Evolutionary conservation across 2,113 vertebrate species (phyloP).

Genomic region (Antechinus flavipes): DNA sequence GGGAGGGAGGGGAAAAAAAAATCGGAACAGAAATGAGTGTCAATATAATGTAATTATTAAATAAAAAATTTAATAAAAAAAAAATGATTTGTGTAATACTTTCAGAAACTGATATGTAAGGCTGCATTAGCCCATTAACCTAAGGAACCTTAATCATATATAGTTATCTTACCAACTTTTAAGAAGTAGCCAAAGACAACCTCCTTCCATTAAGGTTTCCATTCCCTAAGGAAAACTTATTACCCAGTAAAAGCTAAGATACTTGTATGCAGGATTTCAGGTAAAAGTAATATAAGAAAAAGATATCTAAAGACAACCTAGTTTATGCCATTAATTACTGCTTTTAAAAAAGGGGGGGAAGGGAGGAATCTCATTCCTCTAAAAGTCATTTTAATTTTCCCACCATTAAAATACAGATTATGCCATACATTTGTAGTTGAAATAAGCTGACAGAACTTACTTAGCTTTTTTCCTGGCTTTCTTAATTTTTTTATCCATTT

Average conservation of each 20-base stretch:
- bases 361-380: neutral
- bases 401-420: neutral
- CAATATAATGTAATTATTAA: no score
- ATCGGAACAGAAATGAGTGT: no score
- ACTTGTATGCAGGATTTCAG: neutral
- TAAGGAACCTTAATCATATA: neutral
- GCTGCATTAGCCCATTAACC: neutral
- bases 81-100: neutral
- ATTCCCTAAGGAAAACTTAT: neutral
- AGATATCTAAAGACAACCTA: neutral
- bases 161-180: neutral
- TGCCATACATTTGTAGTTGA: slow-evolving; percentile 3
- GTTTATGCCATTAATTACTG: neutral
- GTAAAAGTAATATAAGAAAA: neutral
- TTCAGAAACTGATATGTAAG: neutral
- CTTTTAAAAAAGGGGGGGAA: neutral
- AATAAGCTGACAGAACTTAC: slow-evolving; percentile 74
- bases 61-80: no score
- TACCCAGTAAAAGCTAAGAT: neutral
- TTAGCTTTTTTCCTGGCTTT: slow-evolving; percentile 93
- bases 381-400: slow-evolving; percentile 15
- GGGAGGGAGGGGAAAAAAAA: no score
- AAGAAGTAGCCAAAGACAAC: neutral
- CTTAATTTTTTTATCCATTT: slow-evolving; percentile 92
- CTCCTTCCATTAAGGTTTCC: neutral